Evolutionary conservation across 2,797 vertebrate genomes (phyloP), one percentile per base, ranked within the genome.

Genomic region (Trachops cirrhosus): DNA sequence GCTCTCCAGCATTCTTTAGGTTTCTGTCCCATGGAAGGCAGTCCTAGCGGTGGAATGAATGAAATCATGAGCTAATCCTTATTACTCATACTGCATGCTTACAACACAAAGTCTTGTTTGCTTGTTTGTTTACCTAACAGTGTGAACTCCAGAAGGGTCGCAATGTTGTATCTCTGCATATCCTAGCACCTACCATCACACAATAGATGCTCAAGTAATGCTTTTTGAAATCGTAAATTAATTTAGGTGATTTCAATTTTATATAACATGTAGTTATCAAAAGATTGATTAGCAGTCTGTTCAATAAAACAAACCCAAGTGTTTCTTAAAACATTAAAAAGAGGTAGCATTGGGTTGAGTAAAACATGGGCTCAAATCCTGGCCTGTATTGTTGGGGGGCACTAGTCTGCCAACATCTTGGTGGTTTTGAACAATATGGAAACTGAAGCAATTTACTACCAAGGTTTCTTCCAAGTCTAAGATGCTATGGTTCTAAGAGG

Each of bases 241-340:
- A 89, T 89, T 88, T 39, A 32, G 34, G 41, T 12, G 3, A 26
- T 88, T 91, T 75, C 89, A 9, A 6, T 67, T 91, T 82, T 67
- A 50, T 16, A 59, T 84, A 85, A 29, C 26, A 41, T 67, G 32
- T 15, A 24, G 12, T 84, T 86, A 91, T 62, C 84, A 52, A 68
- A 90, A 93, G 59, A 83, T 89, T 79, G 22, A 0, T 52, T 64
- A 62, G 21, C 15, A 41, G 37, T 46, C 68, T 91, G 52, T 68
- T 52, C 50, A 24, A n/a, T 86, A 57, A 94, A 94, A 95, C 44
- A 83, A 86, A 84, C n/a, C 16, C 32, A 37, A 68, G 41, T 21
- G 22, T 94, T 96, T 93, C 64, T 62, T 71, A 70, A 93, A 95
- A 79, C 14, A 44, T 48, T 71, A 22, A 21, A 78, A 89, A 86